phyloP scores from a whole-genome alignment of 2,113 vertebrate species.

The Pao palembangensis region DNA sequence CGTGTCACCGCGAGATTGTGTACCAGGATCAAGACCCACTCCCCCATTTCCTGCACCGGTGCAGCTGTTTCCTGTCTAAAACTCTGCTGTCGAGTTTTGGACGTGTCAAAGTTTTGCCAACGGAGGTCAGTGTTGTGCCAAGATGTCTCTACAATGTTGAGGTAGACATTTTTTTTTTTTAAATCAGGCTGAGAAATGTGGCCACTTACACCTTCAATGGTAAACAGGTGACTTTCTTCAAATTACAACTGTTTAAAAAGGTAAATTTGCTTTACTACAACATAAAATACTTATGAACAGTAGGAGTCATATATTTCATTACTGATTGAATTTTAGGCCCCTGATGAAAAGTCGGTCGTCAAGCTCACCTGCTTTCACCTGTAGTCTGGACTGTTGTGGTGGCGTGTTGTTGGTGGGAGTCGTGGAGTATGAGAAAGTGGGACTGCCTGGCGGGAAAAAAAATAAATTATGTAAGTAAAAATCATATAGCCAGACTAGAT shows the following conservation, averaged over 20 bases:
- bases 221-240: no score
- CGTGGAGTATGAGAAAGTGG: slow-evolving; percentile 78
- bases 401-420: slow-evolving; percentile 70
- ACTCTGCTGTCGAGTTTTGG: slow-evolving; percentile 63
- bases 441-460: slow-evolving; percentile 69
- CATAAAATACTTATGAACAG: no score
- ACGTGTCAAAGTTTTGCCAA: slow-evolving; percentile 39
- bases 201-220: no score
- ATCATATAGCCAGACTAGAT: neutral
- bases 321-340: no score
- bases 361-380: slow-evolving; percentile 79
- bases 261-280: no score
- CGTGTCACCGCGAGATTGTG: slow-evolving; percentile 60
- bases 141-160: neutral
- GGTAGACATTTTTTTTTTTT: neutral
- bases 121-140: slow-evolving; percentile 21
- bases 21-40: slow-evolving; percentile 58
- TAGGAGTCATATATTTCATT: no score
- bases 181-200: neutral
- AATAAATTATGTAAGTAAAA: neutral
- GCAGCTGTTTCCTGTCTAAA: slow-evolving; percentile 81
- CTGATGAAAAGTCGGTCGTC: no score
- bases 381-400: slow-evolving; percentile 71
- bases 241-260: no score
- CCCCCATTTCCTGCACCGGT: slow-evolving; percentile 65